Base-by-base conservation (phyloP, 2,888 invertebrate species). In the Lobophora halterata region DNA sequence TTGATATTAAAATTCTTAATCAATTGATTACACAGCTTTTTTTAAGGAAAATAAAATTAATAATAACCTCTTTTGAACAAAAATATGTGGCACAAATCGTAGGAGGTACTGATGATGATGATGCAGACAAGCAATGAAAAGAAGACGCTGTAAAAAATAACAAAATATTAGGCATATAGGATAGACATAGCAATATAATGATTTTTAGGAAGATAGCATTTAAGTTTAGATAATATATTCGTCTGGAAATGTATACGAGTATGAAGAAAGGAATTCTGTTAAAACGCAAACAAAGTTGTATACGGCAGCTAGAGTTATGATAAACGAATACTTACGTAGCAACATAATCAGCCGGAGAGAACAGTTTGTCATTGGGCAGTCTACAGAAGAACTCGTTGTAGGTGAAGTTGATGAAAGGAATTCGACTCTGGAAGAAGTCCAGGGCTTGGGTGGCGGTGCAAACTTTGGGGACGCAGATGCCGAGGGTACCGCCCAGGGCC, bases 311-410 rank as follows among this genome's bases (percentile, higher is more conserved):
- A n/a, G n/a, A n/a, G n/a, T n/a, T 25, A 21, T 12, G 1, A 3
- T 11, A 29, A 3, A 7, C 5, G 4, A 14, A 12, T 31, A 69
- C 74, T 70, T 50, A 79, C 79, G 71, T 61, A 2, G 79, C 75
- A 3, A 68, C 61, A 21, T 68, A 71, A 39, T 80, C 80, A 3
- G 69, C 75, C 1, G 62, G 46, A 1, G 52, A 55, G 23, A 65
- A 67, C 0, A 71, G 72, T 17, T 76, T 79, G 33, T 79, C 79
- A 17, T 70, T 58, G 0, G 79, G 77, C 16, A 80, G 42, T 3
- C 80, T 64, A 40, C 76, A 80, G 35, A 57, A 78, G 11, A 55
- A 55, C 28, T 75, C 74, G 0, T 32, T 37, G 34, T 58, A 73
- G 1, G 60, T 60, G 2, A 72, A 33, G 33, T 76, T 65, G 1